A percentile compares a stretch with the other conserved stretches of the same genome.
Conservation (phyloP, 2,888 invertebrate genomes). For the Clostera curtula region DNA sequence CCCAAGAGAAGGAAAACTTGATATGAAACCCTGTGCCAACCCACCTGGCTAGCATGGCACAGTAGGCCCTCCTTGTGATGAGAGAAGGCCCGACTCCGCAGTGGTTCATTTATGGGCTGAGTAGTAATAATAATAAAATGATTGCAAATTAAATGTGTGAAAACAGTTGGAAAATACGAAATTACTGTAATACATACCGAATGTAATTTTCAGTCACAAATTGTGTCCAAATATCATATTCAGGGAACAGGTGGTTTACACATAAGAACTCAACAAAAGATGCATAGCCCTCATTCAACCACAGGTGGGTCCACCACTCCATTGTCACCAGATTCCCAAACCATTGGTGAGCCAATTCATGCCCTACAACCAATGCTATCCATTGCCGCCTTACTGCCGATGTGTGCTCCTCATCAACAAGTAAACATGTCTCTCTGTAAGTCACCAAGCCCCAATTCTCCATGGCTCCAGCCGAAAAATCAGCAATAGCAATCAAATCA, state of each 20-base stretch:
- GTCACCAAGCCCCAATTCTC: slow-evolving; percentile 98
- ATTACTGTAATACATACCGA: slow-evolving; percentile 38
- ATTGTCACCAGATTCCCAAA: slow-evolving; percentile 98
- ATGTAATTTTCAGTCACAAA: slow-evolving; percentile 93
- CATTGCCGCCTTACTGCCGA: slow-evolving; percentile 88
- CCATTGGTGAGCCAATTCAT: slow-evolving; percentile 98
- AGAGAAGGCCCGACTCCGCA: no score
- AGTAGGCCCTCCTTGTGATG: no score
- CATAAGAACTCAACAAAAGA: slow-evolving; percentile 97
- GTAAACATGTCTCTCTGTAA: slow-evolving; percentile 92
- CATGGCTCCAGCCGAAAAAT: slow-evolving; percentile 97
- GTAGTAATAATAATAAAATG: no score
- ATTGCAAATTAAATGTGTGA: no score
- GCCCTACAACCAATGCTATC: slow-evolving; percentile 91
- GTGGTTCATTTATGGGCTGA: no score
- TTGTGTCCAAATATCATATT: slow-evolving; percentile 97
- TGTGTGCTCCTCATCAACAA: slow-evolving; percentile 93
- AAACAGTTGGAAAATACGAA: slow-evolving; percentile 4
- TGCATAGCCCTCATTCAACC: slow-evolving; percentile 98
- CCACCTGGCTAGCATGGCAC: no score
- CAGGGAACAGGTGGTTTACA: slow-evolving; percentile 93
- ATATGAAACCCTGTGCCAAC: no score
- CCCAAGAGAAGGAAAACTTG: no score
- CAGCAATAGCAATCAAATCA: slow-evolving; percentile 96
- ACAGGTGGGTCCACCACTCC: slow-evolving; percentile 98